phyloP scores from a whole-genome alignment of 2,797 vertebrate species.

The Chromis chromis region DNA sequence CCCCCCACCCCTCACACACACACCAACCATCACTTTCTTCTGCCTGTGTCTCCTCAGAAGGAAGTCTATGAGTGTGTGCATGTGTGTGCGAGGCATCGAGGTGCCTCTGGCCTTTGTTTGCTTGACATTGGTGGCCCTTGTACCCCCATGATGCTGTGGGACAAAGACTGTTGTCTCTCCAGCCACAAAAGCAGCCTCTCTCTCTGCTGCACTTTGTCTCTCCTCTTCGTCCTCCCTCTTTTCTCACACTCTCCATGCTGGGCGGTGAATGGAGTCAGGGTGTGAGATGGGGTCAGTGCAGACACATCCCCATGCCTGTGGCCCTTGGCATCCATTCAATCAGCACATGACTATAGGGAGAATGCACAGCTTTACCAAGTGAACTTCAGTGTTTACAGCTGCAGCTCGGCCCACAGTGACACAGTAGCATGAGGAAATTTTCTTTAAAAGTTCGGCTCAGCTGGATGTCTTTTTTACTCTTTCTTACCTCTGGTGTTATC shows the following conservation, averaged over 20 bases:
- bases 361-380: slow-evolving; percentile 41
- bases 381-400: slow-evolving; percentile 28
- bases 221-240: slow-evolving; percentile 68
- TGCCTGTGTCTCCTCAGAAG: slow-evolving; percentile 69
- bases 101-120: slow-evolving; percentile 85
- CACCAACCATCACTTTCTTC: slow-evolving; percentile 51
- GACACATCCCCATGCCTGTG: slow-evolving; percentile 66
- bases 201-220: slow-evolving; percentile 69
- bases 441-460: background rate
- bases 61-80: slow-evolving; percentile 60
- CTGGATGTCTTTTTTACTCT: background rate
- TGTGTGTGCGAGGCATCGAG: slow-evolving; percentile 63
- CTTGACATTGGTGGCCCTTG: slow-evolving; percentile 87
- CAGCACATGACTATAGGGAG: slow-evolving; percentile 61
- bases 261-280: slow-evolving; percentile 79
- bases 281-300: slow-evolving; percentile 74
- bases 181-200: slow-evolving; percentile 85
- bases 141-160: slow-evolving; percentile 76
- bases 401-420: background rate
- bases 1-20: background rate
- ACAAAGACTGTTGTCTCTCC: slow-evolving; percentile 87
- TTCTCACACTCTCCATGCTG: slow-evolving; percentile 83
- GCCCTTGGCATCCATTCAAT: slow-evolving; percentile 71
- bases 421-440: background rate
- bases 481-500: background rate